phyloP scores from a whole-genome alignment of 2,797 vertebrate genomes.

The Pipistrellus pipistrellus region DNA sequence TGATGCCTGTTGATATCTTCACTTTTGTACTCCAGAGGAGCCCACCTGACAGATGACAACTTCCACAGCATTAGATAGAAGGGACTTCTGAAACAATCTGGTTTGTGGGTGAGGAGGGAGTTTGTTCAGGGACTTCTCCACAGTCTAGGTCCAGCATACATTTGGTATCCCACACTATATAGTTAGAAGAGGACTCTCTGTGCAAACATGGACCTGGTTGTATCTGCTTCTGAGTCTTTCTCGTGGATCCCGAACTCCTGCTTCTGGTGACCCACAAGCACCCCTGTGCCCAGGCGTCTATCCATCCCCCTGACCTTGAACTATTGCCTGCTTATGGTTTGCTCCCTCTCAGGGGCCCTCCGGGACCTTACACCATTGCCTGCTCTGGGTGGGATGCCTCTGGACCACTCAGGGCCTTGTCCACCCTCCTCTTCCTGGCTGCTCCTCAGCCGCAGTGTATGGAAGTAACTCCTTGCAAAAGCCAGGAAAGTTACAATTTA shows the following conservation, averaged over 20 bases:
- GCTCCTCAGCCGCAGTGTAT: neutral
- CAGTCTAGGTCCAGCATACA: neutral
- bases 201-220: neutral
- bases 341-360: conserved; percentile 45
- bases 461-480: conserved; percentile 74
- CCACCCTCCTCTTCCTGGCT: neutral
- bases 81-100: neutral
- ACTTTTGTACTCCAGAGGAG: conserved; percentile 21
- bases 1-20: neutral
- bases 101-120: neutral
- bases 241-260: neutral
- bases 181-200: neutral
- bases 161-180: neutral
- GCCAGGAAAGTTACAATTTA: conserved; percentile 71
- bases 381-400: neutral
- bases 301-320: neutral
- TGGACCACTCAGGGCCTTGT: neutral
- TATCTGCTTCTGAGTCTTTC: conserved; percentile 4
- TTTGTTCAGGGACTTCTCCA: neutral
- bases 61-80: neutral
- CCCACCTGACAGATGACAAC: neutral
- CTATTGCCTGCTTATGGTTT: conserved; percentile 40
- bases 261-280: conserved; percentile 33
- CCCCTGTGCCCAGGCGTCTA: neutral
- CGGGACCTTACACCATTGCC: neutral